Conservation (phyloP, 2,888 invertebrate genomes). For the Watsonalla cultraria region DNA sequence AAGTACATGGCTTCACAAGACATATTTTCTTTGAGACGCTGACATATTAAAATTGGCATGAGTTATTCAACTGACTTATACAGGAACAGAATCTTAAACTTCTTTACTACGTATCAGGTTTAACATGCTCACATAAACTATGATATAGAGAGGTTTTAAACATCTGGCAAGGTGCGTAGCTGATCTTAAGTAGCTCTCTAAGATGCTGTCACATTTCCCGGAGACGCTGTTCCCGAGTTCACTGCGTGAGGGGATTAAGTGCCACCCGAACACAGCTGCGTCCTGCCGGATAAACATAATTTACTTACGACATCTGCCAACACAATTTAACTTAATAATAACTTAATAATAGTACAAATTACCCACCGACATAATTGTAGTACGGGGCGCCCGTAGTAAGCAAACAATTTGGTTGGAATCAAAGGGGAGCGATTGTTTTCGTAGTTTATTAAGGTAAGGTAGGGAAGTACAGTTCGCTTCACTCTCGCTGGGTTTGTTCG, state of each 20-base stretch:
- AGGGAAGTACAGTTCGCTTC: constrained; percentile 4
- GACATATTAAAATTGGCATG: not conserved
- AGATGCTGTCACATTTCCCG: constrained; percentile 48
- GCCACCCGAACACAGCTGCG: constrained; percentile 56
- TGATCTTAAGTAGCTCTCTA: constrained; percentile 31
- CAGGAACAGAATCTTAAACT: too few relatives aligned
- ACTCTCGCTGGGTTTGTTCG: constrained; percentile 18
- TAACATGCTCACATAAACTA: not conserved
- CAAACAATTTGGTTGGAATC: constrained; percentile 27
- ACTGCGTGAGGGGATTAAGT: constrained; percentile 55
- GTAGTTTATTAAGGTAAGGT: constrained; percentile 34
- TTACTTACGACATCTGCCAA: constrained; percentile 63
- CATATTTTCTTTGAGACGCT: not conserved
- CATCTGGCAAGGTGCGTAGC: constrained; percentile 19
- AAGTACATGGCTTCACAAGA: not conserved
- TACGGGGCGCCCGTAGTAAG: constrained; percentile 31
- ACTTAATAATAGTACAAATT: constrained; percentile 54
- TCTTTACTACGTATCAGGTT: not conserved
- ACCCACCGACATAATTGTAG: constrained; percentile 37
- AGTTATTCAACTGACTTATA: not conserved
- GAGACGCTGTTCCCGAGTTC: constrained; percentile 48
- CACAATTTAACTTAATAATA: constrained; percentile 24
- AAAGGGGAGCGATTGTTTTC: constrained; percentile 26
- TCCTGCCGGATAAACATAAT: constrained; percentile 66
- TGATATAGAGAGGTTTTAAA: not conserved